Evolutionary conservation across 2,797 vertebrate species (phyloP).

Genomic region (Gephyroberyx darwinii): DNA sequence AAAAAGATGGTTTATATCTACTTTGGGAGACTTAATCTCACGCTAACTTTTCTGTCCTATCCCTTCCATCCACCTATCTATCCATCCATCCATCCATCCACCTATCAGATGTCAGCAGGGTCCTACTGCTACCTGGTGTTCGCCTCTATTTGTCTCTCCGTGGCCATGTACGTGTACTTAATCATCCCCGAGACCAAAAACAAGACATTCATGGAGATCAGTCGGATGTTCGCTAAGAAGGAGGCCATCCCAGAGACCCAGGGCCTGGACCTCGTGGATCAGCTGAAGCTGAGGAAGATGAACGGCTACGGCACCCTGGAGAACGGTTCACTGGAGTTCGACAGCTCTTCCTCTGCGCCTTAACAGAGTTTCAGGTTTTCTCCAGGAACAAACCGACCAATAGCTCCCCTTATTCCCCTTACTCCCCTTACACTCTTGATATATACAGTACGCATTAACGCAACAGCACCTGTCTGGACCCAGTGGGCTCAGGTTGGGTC

Average conservation of each 20-base stretch:
- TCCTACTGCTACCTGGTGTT: constrained; percentile 92
- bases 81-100: background rate
- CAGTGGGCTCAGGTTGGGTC: background rate
- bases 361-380: constrained; percentile 35
- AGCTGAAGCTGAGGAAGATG: constrained; percentile 84
- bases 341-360: constrained; percentile 79
- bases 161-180: constrained; percentile 85
- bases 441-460: background rate
- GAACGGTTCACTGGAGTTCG: constrained; percentile 81
- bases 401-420: too few relatives aligned
- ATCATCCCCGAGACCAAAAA: constrained; percentile 92
- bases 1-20: background rate
- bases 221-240: constrained; percentile 81
- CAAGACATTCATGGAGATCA: constrained; percentile 94
- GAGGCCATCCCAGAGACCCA: constrained; percentile 74
- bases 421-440: too few relatives aligned
- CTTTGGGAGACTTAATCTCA: background rate
- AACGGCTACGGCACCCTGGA: constrained; percentile 85
- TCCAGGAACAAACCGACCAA: background rate
- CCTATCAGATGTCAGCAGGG: constrained; percentile 85
- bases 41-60: background rate
- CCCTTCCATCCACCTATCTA: background rate
- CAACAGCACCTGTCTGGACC: background rate
- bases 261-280: constrained; percentile 69
- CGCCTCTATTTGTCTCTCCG: constrained; percentile 82